phyloP scores from a whole-genome alignment of 1,140 invertebrate genomes.

The Lucilia sericata region DNA sequence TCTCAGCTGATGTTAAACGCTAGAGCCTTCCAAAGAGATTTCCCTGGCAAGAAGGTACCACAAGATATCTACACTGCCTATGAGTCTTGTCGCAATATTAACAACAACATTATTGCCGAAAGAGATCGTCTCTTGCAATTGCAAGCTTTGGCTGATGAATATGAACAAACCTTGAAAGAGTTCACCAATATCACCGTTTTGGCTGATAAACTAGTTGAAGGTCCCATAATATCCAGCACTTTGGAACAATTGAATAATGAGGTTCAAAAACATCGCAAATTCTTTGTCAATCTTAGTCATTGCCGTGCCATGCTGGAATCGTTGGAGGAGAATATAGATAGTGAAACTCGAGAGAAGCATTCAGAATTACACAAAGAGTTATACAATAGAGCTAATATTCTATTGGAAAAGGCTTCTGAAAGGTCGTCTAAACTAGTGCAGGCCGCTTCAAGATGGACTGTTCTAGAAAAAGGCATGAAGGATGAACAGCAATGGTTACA shows the following conservation, averaged over 20 bases:
- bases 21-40: constrained; percentile 72
- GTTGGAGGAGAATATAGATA: constrained; percentile 84
- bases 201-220: constrained; percentile 81
- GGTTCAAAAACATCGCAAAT: constrained; percentile 88
- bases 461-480: constrained; percentile 82
- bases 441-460: constrained; percentile 84
- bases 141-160: constrained; percentile 82
- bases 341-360: constrained; percentile 79
- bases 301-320: constrained; percentile 87
- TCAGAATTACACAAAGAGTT: constrained; percentile 81
- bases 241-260: constrained; percentile 85
- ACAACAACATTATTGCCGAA: constrained; percentile 76
- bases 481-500: constrained; percentile 85
- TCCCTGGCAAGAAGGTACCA: constrained; percentile 76
- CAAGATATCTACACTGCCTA: constrained; percentile 74
- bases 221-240: constrained; percentile 78
- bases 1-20: constrained; percentile 70
- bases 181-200: constrained; percentile 86
- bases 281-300: constrained; percentile 88
- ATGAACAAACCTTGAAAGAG: constrained; percentile 86
- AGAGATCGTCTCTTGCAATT: constrained; percentile 80
- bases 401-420: constrained; percentile 83
- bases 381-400: constrained; percentile 77
- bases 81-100: constrained; percentile 77
- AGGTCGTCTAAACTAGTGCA: constrained; percentile 84